phyloP scores from a whole-genome alignment of 2,113 vertebrate species.

The Hystrix cristata region DNA sequence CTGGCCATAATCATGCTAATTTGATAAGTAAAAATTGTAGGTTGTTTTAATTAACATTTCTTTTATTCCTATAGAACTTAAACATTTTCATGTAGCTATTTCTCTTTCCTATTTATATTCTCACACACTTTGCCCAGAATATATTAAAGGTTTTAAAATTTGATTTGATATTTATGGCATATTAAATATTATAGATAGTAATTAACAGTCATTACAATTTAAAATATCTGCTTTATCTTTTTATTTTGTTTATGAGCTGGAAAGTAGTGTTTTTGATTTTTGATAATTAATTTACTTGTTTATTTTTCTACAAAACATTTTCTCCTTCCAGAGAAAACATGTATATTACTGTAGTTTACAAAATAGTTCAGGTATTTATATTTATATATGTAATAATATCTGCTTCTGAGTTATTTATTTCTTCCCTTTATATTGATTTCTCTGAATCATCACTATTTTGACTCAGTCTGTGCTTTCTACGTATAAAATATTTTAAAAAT shows the following conservation, averaged over 20 bases:
- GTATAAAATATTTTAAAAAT: conserved; percentile 43
- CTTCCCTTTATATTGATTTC: not conserved
- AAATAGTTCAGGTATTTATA: not conserved
- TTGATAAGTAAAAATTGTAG: conserved; percentile 20
- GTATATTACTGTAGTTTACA: not conserved
- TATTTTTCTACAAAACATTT: not conserved
- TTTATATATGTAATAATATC: not conserved
- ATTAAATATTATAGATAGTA: not conserved
- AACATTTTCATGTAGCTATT: not conserved
- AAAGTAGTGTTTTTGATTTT: not conserved
- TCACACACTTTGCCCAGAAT: not conserved
- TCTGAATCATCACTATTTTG: not conserved
- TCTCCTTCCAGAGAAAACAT: not conserved
- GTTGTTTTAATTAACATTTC: conserved; percentile 22
- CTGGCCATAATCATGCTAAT: not conserved
- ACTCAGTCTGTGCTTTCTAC: not conserved
- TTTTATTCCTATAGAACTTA: not conserved
- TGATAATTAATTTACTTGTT: not conserved
- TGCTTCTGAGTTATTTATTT: not conserved
- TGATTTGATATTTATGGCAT: not conserved
- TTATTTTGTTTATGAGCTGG: not conserved
- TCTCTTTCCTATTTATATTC: not conserved
- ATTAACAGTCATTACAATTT: not conserved
- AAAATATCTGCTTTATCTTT: not conserved
- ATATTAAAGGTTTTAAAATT: conserved; percentile 20